Evolutionary conservation across 2,888 invertebrate species (phyloP).

Genomic region (Hesperia comma): DNA sequence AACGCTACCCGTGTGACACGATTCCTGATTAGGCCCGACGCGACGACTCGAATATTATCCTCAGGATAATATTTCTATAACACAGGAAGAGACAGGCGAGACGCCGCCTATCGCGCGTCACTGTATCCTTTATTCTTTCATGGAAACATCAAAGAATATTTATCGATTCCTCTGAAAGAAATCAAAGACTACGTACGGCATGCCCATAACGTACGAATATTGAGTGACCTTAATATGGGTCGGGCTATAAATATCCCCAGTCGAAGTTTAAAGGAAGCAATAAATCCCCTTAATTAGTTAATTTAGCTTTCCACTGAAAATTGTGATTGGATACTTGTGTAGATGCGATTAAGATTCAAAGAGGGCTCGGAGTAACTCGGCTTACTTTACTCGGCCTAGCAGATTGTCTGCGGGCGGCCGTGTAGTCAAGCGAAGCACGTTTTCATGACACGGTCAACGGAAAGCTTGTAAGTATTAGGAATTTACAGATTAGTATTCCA

Average conservation of each 20-base stretch:
- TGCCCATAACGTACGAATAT: constrained; percentile 62
- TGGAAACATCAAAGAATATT: constrained; percentile 59
- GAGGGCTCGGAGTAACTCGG: constrained; percentile 31
- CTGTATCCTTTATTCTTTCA: constrained; percentile 56
- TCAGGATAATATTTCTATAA: constrained; percentile 40
- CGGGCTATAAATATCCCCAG: constrained; percentile 63
- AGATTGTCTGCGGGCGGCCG: not conserved
- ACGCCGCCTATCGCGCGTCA: constrained; percentile 45
- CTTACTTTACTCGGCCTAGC: no score
- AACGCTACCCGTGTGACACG: constrained; percentile 63
- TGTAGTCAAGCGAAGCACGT: constrained; percentile 18
- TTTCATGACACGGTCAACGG: constrained; percentile 5
- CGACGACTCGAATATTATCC: constrained; percentile 52
- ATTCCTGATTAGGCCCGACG: constrained; percentile 70
- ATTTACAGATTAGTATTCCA: constrained; percentile 23
- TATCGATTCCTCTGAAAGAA: constrained; percentile 55
- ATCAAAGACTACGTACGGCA: constrained; percentile 58
- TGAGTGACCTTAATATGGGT: constrained; percentile 53
- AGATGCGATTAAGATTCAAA: constrained; percentile 58
- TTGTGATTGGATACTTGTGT: constrained; percentile 68
- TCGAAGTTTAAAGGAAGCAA: constrained; percentile 70
- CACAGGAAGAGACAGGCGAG: constrained; percentile 43
- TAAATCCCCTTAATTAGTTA: constrained; percentile 80
- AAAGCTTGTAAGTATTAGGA: constrained; percentile 4
- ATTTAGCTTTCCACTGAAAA: constrained; percentile 70